Evolutionary conservation across 2,797 vertebrate species (phyloP).

Genomic region (Anguilla anguilla): DNA sequence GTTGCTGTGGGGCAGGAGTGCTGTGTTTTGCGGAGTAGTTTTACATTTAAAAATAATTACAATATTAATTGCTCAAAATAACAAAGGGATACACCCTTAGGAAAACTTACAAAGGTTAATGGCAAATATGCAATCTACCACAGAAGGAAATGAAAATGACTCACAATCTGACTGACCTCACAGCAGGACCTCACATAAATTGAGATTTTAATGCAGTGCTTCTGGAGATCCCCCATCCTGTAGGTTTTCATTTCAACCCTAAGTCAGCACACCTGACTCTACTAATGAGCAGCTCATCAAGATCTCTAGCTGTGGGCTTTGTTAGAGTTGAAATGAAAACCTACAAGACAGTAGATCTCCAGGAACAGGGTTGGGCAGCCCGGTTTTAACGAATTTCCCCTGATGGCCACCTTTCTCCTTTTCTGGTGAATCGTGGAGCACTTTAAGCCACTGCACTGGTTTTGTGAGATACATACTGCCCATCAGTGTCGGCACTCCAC

Average conservation of each 20-base stretch:
- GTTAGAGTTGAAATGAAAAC: no score
- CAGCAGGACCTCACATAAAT: not conserved
- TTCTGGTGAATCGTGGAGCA: not conserved
- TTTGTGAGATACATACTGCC: not conserved
- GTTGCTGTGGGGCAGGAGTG: not conserved
- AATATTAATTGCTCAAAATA: not conserved
- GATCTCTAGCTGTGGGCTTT: no score
- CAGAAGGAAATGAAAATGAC: not conserved
- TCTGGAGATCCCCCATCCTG: no score
- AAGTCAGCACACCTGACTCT: no score
- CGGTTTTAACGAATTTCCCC: no score
- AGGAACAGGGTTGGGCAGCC: no score
- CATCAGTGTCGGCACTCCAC: not conserved
- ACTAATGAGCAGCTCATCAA: no score
- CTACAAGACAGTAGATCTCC: no score
- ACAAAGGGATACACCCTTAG: not conserved
- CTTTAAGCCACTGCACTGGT: not conserved
- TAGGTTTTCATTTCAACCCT: no score
- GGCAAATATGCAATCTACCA: not conserved
- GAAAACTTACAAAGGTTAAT: not conserved
- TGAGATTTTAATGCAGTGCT: not conserved
- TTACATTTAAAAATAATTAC: not conserved
- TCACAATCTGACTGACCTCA: not conserved
- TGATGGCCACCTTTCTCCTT: no score
- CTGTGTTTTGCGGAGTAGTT: not conserved